Evolutionary conservation across 2,888 invertebrate genomes (phyloP).

Genomic region (Bimastos eiseni): DNA sequence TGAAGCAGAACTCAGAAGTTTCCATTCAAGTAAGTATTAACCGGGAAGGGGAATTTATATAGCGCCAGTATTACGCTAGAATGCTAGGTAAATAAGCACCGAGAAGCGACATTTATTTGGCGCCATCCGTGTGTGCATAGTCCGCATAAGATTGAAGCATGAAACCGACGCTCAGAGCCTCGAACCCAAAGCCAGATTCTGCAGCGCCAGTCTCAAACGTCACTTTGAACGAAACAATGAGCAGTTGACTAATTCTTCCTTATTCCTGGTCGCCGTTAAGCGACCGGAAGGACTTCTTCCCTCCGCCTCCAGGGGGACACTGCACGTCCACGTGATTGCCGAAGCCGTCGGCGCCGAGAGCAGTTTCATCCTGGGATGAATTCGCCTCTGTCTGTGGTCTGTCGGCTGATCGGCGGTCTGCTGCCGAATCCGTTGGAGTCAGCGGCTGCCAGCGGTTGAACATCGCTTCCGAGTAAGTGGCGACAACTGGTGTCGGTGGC

Average conservation of each 20-base stretch:
- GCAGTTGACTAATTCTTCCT: neutral
- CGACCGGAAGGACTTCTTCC: conserved; percentile 8
- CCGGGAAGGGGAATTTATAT: too few relatives aligned
- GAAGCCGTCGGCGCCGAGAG: neutral
- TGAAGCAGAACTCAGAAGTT: too few relatives aligned
- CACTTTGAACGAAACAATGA: neutral
- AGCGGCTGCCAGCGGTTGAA: conserved; percentile 5
- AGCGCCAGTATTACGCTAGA: too few relatives aligned
- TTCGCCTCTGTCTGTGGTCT: neutral
- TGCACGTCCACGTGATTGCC: neutral
- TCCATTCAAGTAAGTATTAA: too few relatives aligned
- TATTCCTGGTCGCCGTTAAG: neutral
- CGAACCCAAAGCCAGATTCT: neutral
- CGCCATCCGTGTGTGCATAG: neutral
- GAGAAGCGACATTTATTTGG: neutral
- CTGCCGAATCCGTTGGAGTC: neutral
- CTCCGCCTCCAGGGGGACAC: neutral
- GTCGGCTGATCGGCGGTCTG: neutral
- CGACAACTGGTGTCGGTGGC: neutral
- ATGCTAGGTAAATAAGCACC: conserved; percentile 8
- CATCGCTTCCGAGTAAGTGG: neutral
- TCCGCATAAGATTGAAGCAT: neutral
- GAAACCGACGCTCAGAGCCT: neutral
- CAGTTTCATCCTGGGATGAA: neutral
- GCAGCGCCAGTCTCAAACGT: neutral